Conservation (phyloP, 1,140 invertebrate species). For the Macrotrachela quadricornifera region DNA sequence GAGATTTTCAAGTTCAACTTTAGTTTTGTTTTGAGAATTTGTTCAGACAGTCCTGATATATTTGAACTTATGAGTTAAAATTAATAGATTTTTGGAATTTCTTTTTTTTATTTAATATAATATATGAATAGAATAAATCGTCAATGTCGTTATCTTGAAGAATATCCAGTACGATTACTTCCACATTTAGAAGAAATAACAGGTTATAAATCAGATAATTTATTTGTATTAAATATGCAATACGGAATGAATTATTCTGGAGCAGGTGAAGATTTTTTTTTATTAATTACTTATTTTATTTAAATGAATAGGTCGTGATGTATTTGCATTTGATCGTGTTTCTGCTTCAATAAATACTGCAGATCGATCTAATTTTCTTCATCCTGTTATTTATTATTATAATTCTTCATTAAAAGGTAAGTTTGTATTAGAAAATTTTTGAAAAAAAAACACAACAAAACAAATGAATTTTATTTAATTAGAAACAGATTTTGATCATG, state of each 20-base stretch:
- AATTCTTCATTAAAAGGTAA: slow-evolving; percentile 25
- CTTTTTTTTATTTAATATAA: not conserved
- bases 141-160: slow-evolving; percentile 22
- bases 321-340: slow-evolving; percentile 29
- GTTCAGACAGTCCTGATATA: no score
- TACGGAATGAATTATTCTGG: slow-evolving; percentile 33
- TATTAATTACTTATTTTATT: no score
- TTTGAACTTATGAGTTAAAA: no score
- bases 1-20: no score
- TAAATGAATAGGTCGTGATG: slow-evolving; percentile 15
- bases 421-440: not conserved
- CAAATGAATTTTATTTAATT: slow-evolving; percentile 6
- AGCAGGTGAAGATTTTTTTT: slow-evolving; percentile 14
- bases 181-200: slow-evolving; percentile 19
- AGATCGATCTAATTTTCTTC: slow-evolving; percentile 33
- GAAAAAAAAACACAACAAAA: not conserved
- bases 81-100: no score
- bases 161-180: slow-evolving; percentile 29
- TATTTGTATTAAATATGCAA: slow-evolving; percentile 28
- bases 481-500: slow-evolving; percentile 9
- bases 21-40: no score
- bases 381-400: slow-evolving; percentile 33
- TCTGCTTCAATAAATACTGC: slow-evolving; percentile 28
- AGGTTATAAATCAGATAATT: slow-evolving; percentile 16
- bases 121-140: not conserved